These are phyloP conservation scores for Xenopus laevis DNA, from an alignment of 2,113 vertebrate genomes.

Conservation along the genomic window DNA sequence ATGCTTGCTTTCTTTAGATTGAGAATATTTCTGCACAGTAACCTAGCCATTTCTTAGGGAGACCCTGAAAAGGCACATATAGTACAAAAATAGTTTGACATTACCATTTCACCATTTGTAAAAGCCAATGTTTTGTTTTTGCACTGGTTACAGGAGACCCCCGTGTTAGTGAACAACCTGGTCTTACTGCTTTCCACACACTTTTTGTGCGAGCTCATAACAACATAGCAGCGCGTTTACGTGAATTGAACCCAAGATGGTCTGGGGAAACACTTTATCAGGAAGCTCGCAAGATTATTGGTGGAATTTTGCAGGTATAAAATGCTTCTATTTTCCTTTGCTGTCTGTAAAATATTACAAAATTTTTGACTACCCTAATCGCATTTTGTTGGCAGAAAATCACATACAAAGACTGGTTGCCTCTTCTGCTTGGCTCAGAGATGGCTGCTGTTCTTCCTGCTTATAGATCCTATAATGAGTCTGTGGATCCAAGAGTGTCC, in stretches of 20 bases:
- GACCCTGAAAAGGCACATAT: too few relatives aligned
- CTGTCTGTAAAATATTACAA: too few relatives aligned
- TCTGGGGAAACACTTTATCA: slow-evolving; percentile 74
- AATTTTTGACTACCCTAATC: not conserved
- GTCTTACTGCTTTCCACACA: slow-evolving; percentile 73
- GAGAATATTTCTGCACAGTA: too few relatives aligned
- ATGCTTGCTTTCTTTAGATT: too few relatives aligned
- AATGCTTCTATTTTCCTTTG: not conserved
- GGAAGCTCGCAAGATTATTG: slow-evolving; percentile 80
- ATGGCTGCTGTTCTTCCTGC: slow-evolving; percentile 54
- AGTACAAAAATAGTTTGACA: too few relatives aligned
- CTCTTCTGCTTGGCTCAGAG: slow-evolving; percentile 59
- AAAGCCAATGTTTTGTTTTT: not conserved
- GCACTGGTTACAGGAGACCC: slow-evolving; percentile 68
- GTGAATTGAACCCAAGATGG: slow-evolving; percentile 73
- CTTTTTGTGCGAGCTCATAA: slow-evolving; percentile 86
- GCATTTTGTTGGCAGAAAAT: slow-evolving; percentile 65
- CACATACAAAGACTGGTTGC: slow-evolving; percentile 81
- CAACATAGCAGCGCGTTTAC: slow-evolving; percentile 69
- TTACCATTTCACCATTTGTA: too few relatives aligned
- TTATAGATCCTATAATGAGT: slow-evolving; percentile 67
- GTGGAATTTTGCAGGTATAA: slow-evolving; percentile 79
- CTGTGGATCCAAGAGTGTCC: slow-evolving; percentile 73
- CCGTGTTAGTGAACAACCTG: slow-evolving; percentile 78
- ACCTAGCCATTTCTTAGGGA: too few relatives aligned